Conservation (phyloP, 1,140 invertebrate genomes). For the Steinernema feltiae region DNA sequence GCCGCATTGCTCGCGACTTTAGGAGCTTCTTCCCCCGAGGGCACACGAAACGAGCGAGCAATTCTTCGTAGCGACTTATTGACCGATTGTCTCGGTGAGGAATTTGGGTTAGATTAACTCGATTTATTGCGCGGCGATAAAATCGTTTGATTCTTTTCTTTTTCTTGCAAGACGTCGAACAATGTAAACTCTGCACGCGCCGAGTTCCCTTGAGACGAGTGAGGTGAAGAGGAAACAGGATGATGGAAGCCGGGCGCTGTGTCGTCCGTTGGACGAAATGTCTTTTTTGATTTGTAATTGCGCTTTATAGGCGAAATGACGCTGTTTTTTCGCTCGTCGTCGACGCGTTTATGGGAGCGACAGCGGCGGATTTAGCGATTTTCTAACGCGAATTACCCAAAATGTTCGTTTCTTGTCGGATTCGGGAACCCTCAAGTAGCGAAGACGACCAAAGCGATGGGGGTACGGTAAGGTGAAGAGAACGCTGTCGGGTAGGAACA, state of each 20-base stretch:
- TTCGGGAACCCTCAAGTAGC: too few species aligned
- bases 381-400: neutral
- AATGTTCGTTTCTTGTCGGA: neutral
- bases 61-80: too few species aligned
- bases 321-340: constrained; percentile 10
- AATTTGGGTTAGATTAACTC: constrained; percentile 14
- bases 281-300: constrained; percentile 12
- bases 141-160: neutral
- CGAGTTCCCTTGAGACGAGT: neutral
- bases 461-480: too few species aligned
- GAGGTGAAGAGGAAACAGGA: neutral
- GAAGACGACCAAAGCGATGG: too few species aligned
- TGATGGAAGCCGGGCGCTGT: neutral
- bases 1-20: neutral
- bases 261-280: neutral
- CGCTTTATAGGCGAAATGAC: constrained; percentile 2
- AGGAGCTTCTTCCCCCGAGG: neutral
- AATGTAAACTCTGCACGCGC: neutral
- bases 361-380: neutral
- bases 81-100: neutral
- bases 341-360: neutral
- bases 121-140: constrained; percentile 11
- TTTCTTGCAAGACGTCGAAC: neutral
- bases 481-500: too few species aligned
- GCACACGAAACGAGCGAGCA: neutral